Percentiles rank a stretch among this genome's conserved stretches.
Evolutionary conservation across 2,888 invertebrate genomes (phyloP).

Genomic region (Orthosia gothica): DNA sequence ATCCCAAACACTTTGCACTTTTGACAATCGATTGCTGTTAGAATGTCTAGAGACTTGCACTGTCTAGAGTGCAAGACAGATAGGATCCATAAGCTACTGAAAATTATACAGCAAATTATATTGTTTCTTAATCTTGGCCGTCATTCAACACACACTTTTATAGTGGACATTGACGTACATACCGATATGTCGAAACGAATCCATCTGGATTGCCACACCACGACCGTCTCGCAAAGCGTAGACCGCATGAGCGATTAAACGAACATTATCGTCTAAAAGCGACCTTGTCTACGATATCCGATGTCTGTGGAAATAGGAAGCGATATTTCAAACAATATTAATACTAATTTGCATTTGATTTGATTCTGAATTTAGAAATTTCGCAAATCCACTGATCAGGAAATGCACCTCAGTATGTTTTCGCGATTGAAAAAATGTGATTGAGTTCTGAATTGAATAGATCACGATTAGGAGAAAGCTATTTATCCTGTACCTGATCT

Average conservation of each 20-base stretch:
- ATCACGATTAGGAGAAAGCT: too few relatives aligned
- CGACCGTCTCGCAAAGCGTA: conserved; percentile 10
- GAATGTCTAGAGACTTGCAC: too few relatives aligned
- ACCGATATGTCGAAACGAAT: conserved; percentile 27
- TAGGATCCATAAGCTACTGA: too few relatives aligned
- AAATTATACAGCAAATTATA: background rate
- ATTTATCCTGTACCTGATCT: too few relatives aligned
- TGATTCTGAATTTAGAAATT: background rate
- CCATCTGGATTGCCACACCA: conserved; percentile 32
- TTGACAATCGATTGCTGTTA: too few relatives aligned
- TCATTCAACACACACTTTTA: background rate
- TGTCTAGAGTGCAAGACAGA: too few relatives aligned
- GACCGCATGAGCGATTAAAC: conserved; percentile 42
- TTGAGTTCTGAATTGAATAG: too few relatives aligned
- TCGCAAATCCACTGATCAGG: too few relatives aligned
- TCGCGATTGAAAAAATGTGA: too few relatives aligned
- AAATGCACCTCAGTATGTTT: too few relatives aligned
- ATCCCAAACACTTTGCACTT: too few relatives aligned
- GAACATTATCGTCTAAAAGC: conserved; percentile 37
- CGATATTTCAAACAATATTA: conserved; percentile 16
- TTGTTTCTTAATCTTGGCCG: background rate
- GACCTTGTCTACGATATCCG: conserved; percentile 49
- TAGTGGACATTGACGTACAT: background rate
- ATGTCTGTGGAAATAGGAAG: conserved; percentile 39
- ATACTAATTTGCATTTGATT: background rate